These are phyloP conservation scores for Diaphora mendica DNA, from an alignment of 2,888 invertebrate genomes.

Conservation along the genomic window DNA sequence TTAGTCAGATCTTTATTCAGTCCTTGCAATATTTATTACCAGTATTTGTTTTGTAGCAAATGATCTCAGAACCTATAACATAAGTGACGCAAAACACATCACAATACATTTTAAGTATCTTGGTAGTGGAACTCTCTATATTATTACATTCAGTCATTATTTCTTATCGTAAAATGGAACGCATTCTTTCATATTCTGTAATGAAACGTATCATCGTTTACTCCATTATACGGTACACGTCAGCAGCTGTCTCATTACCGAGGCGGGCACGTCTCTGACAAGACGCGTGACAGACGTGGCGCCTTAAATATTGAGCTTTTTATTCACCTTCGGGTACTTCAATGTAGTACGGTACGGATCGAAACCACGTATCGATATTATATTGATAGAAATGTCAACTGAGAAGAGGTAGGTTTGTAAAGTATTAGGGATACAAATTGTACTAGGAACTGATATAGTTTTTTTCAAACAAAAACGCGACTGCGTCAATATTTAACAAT, in stretches of 20 bases:
- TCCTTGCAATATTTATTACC: neutral
- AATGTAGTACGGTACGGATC: neutral
- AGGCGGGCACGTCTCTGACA: constrained; percentile 61
- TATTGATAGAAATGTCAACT: neutral
- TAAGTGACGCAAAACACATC: neutral
- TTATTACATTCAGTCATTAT: neutral
- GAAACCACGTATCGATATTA: neutral
- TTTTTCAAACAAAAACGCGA: no score
- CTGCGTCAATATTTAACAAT: no score
- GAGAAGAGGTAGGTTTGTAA: neutral
- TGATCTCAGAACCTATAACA: neutral
- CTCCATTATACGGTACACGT: constrained; percentile 32
- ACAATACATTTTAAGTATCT: neutral
- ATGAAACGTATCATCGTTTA: constrained; percentile 26
- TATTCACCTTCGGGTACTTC: constrained; percentile 29
- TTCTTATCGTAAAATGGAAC: constrained; percentile 6
- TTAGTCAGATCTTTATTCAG: no score
- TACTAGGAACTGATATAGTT: neutral
- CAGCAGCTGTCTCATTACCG: constrained; percentile 53
- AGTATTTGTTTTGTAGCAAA: neutral
- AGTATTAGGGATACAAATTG: neutral
- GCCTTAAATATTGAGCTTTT: constrained; percentile 42
- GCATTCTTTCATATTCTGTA: constrained; percentile 8
- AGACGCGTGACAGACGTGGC: constrained; percentile 56
- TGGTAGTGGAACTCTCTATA: neutral